Evolutionary conservation across 2,888 invertebrate species (phyloP), one percentile per base, ranked within the genome.

Genomic region (Folsomia manolachei): DNA sequence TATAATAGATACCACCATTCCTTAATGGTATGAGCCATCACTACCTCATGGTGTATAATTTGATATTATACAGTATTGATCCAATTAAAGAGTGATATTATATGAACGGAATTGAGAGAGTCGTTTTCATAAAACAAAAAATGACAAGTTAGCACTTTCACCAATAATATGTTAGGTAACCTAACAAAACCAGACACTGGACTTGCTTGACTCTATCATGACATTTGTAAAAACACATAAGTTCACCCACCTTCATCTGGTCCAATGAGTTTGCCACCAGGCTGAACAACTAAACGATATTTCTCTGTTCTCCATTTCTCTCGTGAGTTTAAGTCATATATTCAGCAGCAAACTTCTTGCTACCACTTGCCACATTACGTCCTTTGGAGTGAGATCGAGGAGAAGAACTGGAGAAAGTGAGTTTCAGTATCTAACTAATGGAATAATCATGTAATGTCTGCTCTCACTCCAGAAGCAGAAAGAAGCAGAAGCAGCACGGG

Each of bases 371-470:
- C n/a, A n/a, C n/a, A n/a, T n/a, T n/a, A n/a, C n/a, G n/a, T n/a
- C n/a, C n/a, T n/a, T n/a, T n/a, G n/a, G n/a, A n/a, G n/a, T n/a
- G n/a, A n/a, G n/a, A n/a, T n/a, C 39, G 39, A 39, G 14, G 39
- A 39, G 39, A 9, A 9, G 39, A 39, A 14, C 51, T 72, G 27
- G 39, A 9, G 39, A 4, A 4, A 39, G 39, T 39, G 4, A 39
- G 39, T 68, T 73, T 74, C 26, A 71, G 71, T 61, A 71, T 76
- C 72, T 78, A 27, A 73, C 75, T 78, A 78, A 78, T 78, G 78
- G 78, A 78, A 76, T 76, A 78, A 75, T 78, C 78, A 74, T 78
- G 78, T 78, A 76, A 70, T 74, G 74, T 75, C 76, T 71, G 75
- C 27, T 72, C 23, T 51, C 51, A 39, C 63, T 63, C 25, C 39